Base-by-base conservation (phyloP, 2,113 vertebrate species). In the Butorides virescens region DNA sequence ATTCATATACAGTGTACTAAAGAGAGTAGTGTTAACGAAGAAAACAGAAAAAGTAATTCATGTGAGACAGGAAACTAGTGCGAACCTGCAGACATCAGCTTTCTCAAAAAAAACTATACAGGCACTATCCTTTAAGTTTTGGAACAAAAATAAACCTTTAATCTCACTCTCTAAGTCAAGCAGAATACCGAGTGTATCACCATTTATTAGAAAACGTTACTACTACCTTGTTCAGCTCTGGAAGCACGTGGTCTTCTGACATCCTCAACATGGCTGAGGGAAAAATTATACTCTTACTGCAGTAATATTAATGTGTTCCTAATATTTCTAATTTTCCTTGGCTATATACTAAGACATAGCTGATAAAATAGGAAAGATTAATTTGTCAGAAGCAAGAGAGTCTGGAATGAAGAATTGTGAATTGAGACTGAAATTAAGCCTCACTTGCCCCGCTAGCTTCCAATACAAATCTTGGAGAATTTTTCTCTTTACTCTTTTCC, bases 241-340 rank as follows among this genome's bases (percentile, higher is more conserved):
- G 99, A 79, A 99, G 99, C 22, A 99, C 99, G 2, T 99, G 99
- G 95, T 99, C 99, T 86, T 99, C 99, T 62, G 99, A 99, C 99
- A 99, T 99, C 87, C 99, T 98, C 61, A 99, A 97, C 99, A 99
- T 99, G 26, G 99, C 99, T 99, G 67, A 63, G 82, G 75, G 71
- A 88, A 96, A 97, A 71, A 95, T 6, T 10, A 76, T 7, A 87
- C 71, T 81, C 29, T 94, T 82, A 95, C 7, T 91, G 58, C 17
- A 89, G 68, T 90, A 67, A 93, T 90, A 94, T 47, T 62, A 80
- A 21, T 21, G 20, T 53, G 81, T 91, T 86, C 63, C 30, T 72
- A 80, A 46, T 58, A 75, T 32, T 61, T 46, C 61, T 52, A 22
- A 25, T 82, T 92, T 91, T 71, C 36, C 47, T 46, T 13, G 4